Evolutionary conservation across 2,113 vertebrate species (phyloP).

Genomic region (Brachionichthys hirsutus): DNA sequence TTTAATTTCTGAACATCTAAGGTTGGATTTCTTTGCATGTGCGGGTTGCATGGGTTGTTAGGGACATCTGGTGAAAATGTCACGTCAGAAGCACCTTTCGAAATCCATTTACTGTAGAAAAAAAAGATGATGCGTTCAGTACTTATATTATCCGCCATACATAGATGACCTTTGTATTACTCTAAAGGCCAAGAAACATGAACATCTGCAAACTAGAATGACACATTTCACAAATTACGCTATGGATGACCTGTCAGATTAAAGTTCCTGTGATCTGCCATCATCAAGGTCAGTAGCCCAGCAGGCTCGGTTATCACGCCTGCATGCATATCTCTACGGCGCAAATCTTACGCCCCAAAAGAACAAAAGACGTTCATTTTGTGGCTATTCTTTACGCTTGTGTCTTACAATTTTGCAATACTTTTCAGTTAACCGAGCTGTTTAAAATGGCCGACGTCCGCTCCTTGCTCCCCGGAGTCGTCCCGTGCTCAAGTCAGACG

Average conservation of each 20-base stretch:
- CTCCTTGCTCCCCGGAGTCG: slow-evolving; percentile 59
- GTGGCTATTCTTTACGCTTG: slow-evolving; percentile 4
- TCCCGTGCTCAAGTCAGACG: slow-evolving; percentile 67
- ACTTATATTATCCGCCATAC: not conserved
- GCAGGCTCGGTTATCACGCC: not conserved
- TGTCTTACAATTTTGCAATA: not conserved
- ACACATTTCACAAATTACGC: slow-evolving; percentile 47
- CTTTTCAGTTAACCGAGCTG: not conserved
- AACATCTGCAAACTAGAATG: slow-evolving; percentile 29
- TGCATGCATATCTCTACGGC: too few relatives aligned
- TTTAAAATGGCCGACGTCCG: slow-evolving; percentile 5
- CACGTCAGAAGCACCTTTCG: too few relatives aligned
- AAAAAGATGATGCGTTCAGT: too few relatives aligned
- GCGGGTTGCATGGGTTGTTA: too few relatives aligned
- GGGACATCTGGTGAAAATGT: too few relatives aligned
- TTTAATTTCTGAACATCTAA: too few relatives aligned
- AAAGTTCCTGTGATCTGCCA: slow-evolving; percentile 13
- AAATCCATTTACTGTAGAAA: too few relatives aligned
- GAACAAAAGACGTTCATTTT: not conserved
- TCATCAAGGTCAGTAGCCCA: not conserved
- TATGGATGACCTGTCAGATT: slow-evolving; percentile 15
- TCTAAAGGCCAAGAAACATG: slow-evolving; percentile 66
- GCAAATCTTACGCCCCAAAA: not conserved
- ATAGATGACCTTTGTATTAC: slow-evolving; percentile 72
- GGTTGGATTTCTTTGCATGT: too few relatives aligned